Evolutionary conservation across 2,113 vertebrate species (phyloP), one percentile per base, ranked within the genome.

Genomic region (Aspidoscelis tigris): DNA sequence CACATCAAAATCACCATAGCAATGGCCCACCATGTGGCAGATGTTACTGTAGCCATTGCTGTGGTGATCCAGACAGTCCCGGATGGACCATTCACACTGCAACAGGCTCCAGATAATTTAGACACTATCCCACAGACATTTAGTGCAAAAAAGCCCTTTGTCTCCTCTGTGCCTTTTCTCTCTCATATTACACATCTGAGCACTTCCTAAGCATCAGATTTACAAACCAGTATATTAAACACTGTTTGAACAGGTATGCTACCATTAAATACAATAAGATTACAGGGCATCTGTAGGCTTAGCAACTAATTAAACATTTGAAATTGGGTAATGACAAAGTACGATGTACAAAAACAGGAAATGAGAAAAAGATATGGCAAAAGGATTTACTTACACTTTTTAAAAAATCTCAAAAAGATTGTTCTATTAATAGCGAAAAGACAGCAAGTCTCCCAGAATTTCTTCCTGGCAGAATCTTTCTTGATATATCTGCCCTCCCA

Each of bases 181-280:
- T 44, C 41, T 39, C 10, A 44, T 44, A 24, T 47, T 64, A 79
- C 12, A 26, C 61, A 55, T 76, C 14, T 69, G 39, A 65, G 77
- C n/a, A 65, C 39, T 65, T 65, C 61, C 33, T 64, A 43, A 44
- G 39, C 5, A 41, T 61, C 44, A 76, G 16, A 7, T 33, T 39
- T 55, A 76, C 50, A 58, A 14, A 76, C 47, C 7, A n/a, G 14
- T 18, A 39, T 16, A 33, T 44, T 53, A 53, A 44, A 20, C 66
- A 71, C n/a, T 50, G 8, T 70, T 70, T 80, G 24, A 64, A 75
- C 14, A 75, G 55, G 26, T 41, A 82, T 47, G 7, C 72, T 41
- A 8, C 53, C 71, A 82, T 82, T 69, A 88, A 78, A 90, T 86
- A 80, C 86, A 71, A 71, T 58, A 53, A 11, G 16, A 92, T 85